phyloP scores from a whole-genome alignment of 2,888 invertebrate species.

The Pharmacophagus antenor region DNA sequence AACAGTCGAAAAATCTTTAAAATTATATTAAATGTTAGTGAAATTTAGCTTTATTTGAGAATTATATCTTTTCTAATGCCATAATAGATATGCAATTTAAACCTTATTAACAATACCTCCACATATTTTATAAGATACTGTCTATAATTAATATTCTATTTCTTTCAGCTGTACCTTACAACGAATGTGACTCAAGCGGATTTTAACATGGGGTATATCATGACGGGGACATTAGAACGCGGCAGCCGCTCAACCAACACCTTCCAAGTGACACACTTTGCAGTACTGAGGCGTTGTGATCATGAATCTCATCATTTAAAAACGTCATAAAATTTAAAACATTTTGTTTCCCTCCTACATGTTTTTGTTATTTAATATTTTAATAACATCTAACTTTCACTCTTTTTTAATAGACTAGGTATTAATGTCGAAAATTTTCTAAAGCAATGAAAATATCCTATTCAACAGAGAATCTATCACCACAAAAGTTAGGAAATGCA shows the following conservation, averaged over 20 bases:
- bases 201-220: conserved; percentile 94
- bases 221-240: conserved; percentile 91
- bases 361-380: background rate
- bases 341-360: background rate
- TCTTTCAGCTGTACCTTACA: conserved; percentile 86
- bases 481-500: too few relatives aligned
- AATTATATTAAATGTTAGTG: too few relatives aligned
- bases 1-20: too few relatives aligned
- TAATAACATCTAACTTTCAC: background rate
- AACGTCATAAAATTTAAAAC: conserved; percentile 46
- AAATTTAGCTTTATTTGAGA: too few relatives aligned
- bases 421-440: background rate
- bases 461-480: too few relatives aligned
- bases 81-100: too few relatives aligned
- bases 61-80: too few relatives aligned
- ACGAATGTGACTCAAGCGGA: conserved; percentile 92
- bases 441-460: background rate
- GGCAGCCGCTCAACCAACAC: conserved; percentile 88
- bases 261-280: conserved; percentile 93
- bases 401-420: background rate
- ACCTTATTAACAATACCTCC: too few relatives aligned
- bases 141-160: background rate
- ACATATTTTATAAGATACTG: background rate
- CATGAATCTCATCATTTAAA: conserved; percentile 81
- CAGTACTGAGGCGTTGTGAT: conserved; percentile 90